These are phyloP conservation scores for Telmatochromis sp. DNA, from an alignment of 2,113 vertebrate genomes.

Conservation along the genomic window DNA sequence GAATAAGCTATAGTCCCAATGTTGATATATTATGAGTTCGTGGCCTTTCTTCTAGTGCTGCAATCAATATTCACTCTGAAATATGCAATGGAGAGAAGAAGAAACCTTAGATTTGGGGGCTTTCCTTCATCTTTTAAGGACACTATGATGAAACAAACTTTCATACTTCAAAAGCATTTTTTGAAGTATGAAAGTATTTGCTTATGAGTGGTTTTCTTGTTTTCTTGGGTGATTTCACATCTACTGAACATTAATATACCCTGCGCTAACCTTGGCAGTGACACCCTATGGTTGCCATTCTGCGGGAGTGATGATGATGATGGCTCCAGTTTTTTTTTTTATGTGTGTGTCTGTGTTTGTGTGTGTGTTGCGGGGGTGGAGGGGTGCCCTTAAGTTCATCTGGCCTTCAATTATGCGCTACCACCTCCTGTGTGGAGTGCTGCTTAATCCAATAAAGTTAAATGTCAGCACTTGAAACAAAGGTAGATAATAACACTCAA, in stretches of 20 bases:
- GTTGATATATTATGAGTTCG: neutral
- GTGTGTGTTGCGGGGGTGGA: neutral
- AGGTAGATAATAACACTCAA: constrained; percentile 4
- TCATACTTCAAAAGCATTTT: neutral
- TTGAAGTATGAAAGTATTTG: neutral
- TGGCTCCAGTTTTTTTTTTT: neutral
- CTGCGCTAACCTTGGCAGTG: neutral
- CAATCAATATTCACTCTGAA: neutral
- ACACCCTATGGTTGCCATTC: neutral
- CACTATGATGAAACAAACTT: neutral
- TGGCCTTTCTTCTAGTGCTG: neutral
- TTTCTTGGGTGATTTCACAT: neutral
- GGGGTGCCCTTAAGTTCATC: neutral
- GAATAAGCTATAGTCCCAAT: neutral
- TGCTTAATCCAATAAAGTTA: constrained; percentile 19
- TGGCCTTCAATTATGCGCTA: neutral
- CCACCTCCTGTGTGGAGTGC: neutral
- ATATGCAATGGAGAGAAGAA: neutral
- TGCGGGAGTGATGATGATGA: neutral
- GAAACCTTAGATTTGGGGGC: neutral
- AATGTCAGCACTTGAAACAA: constrained; percentile 32
- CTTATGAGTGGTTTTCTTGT: neutral
- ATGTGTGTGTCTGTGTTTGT: neutral
- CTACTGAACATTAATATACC: neutral
- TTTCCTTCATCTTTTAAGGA: neutral